Percentiles rank a stretch among this genome's conserved stretches.
Conservation (phyloP, 2,888 invertebrate genomes). For the Apamea epomidion region DNA sequence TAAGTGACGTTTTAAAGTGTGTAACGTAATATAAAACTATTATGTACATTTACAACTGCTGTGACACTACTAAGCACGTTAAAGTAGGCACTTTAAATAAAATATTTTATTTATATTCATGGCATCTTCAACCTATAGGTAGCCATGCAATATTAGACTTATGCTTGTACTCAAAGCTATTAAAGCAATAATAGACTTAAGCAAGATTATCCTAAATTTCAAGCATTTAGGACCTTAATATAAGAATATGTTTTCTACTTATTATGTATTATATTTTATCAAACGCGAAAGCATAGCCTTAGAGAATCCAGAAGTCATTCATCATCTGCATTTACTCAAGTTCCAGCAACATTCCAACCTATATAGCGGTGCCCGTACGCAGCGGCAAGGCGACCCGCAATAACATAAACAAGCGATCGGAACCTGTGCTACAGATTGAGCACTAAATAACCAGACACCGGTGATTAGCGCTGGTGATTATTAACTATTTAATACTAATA, state of each 20-base stretch:
- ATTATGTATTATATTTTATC: background rate
- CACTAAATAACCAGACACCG: conserved; percentile 47
- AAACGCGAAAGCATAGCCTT: background rate
- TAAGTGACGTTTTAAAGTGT: conserved; percentile 26
- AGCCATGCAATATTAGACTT: background rate
- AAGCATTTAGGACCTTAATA: background rate
- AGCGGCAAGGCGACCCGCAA: conserved; percentile 69
- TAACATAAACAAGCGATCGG: conserved; percentile 58
- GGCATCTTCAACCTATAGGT: background rate
- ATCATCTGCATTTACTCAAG: conserved; percentile 19
- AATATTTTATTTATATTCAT: conserved; percentile 33
- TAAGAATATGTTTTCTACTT: background rate
- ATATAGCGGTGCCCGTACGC: conserved; percentile 56
- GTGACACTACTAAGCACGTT: conserved; percentile 13
- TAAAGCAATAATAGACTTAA: background rate
- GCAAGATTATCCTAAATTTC: background rate
- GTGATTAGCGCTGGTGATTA: conserved; percentile 40
- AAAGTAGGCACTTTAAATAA: conserved; percentile 12
- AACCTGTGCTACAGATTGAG: conserved; percentile 57
- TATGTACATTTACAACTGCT: conserved; percentile 13
- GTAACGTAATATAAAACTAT: conserved; percentile 31
- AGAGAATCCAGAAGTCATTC: conserved; percentile 10
- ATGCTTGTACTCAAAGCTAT: background rate
- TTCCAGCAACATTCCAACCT: conserved; percentile 58
- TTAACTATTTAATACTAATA: conserved; percentile 29